A percentile compares a stretch with the other conserved stretches of the same genome.
Evolutionary conservation across 2,113 vertebrate genomes (phyloP).

Genomic region (Circaetus cinerascens): DNA sequence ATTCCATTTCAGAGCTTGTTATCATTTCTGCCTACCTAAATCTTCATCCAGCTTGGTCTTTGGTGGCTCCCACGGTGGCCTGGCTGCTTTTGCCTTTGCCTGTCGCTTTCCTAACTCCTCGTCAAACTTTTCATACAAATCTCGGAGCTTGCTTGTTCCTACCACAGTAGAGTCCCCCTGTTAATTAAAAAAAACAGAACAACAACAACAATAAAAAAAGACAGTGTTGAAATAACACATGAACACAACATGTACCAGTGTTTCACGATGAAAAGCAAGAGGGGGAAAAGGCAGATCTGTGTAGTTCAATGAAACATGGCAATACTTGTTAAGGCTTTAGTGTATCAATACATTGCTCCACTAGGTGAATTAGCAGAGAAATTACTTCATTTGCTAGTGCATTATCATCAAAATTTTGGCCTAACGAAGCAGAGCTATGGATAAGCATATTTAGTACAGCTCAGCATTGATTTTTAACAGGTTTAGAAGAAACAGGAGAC

Average conservation of each 20-base stretch:
- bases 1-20: background rate
- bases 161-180: slow-evolving; percentile 97
- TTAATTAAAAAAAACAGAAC: background rate
- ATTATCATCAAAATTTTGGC: background rate
- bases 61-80: slow-evolving; percentile 93
- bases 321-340: background rate
- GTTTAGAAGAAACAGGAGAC: background rate
- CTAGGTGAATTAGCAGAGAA: background rate
- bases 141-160: slow-evolving; percentile 91
- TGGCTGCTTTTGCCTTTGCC: slow-evolving; percentile 84
- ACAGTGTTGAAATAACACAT: background rate
- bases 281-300: background rate
- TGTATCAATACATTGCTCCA: background rate
- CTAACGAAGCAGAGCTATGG: background rate
- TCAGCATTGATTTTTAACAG: background rate
- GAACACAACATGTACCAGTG: background rate
- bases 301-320: background rate
- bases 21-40: slow-evolving; percentile 73
- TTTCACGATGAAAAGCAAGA: background rate
- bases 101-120: slow-evolving; percentile 90
- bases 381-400: background rate
- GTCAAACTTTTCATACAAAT: slow-evolving; percentile 91
- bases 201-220: background rate
- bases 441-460: background rate
- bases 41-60: slow-evolving; percentile 95